Conservation (phyloP, 2,113 vertebrate genomes). For the Morone saxatilis region DNA sequence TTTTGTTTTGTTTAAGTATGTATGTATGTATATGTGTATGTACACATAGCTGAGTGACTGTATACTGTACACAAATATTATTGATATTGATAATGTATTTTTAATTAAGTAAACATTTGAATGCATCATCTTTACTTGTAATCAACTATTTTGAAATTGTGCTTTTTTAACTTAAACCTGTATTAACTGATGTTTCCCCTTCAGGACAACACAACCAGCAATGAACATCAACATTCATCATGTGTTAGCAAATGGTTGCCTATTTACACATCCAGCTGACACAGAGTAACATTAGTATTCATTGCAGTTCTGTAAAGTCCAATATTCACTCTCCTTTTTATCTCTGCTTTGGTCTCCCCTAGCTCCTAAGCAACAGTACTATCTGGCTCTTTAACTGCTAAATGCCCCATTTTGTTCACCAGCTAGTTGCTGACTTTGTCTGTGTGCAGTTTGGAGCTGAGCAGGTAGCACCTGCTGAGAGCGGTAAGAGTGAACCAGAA, state of each 20-base stretch:
- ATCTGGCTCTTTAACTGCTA: not conserved
- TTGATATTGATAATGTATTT: no score
- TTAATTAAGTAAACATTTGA: no score
- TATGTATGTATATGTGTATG: no score
- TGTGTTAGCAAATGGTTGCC: not conserved
- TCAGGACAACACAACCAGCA: not conserved
- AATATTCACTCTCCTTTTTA: not conserved
- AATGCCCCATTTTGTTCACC: not conserved
- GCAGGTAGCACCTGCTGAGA: not conserved
- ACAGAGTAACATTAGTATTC: not conserved
- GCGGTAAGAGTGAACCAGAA: not conserved
- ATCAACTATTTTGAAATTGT: no score
- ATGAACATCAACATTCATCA: not conserved
- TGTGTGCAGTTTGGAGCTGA: not conserved
- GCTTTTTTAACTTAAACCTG: no score
- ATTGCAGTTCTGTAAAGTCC: not conserved
- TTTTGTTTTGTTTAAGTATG: no score
- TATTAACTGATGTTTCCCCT: not conserved
- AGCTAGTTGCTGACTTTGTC: not conserved
- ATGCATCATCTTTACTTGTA: no score
- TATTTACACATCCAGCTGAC: not conserved
- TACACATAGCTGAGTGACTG: no score
- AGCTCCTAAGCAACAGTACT: not conserved
- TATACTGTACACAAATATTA: no score
- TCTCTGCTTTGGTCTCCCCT: not conserved